Evolutionary conservation across 2,113 vertebrate genomes (phyloP).

Genomic region (Ptilorrhoa leucosticta): DNA sequence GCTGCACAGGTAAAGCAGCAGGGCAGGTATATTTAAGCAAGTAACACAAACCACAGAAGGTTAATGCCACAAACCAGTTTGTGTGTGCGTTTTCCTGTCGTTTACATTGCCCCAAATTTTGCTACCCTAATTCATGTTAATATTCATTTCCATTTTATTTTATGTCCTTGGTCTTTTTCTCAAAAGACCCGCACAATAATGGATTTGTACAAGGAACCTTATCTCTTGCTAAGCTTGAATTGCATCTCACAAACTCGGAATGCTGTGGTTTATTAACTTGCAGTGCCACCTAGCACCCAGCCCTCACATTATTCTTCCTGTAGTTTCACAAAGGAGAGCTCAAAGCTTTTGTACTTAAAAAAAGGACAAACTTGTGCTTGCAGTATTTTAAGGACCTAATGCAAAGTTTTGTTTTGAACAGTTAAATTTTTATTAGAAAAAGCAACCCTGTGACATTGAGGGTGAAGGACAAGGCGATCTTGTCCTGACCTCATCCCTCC

Average conservation of each 20-base stretch:
- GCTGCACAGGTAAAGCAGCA: neutral
- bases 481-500: neutral
- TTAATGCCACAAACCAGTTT: neutral
- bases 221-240: neutral
- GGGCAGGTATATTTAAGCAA: neutral
- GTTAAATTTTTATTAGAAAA: neutral
- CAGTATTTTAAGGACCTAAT: neutral
- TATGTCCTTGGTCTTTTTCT: neutral
- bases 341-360: neutral
- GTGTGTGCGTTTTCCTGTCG: neutral
- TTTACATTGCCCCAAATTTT: neutral
- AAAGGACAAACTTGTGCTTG: neutral
- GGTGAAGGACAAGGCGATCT: rapidly evolving
- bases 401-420: neutral
- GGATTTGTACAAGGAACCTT: neutral
- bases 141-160: neutral
- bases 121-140: neutral
- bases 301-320: neutral
- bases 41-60: neutral
- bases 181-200: neutral
- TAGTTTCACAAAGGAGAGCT: neutral
- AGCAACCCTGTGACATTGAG: rapidly evolving
- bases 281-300: constrained; percentile 61
- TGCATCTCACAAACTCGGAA: neutral
- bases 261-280: constrained; percentile 13